These are phyloP conservation scores for Volucella bombylans DNA, from an alignment of 2,888 invertebrate genomes.

Conservation along the genomic window DNA sequence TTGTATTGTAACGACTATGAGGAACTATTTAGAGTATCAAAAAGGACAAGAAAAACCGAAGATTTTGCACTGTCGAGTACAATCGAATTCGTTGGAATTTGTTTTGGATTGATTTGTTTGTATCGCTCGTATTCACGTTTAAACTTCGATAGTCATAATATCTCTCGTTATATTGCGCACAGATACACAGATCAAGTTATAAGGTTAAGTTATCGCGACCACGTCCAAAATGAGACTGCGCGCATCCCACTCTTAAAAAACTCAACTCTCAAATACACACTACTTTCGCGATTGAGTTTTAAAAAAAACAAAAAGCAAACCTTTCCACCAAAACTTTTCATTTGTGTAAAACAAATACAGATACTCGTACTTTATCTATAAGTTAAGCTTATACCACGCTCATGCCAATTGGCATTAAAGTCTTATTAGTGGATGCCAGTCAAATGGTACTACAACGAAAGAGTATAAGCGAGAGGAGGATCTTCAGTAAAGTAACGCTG, in stretches of 20 bases:
- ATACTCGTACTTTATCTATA: conserved; percentile 43
- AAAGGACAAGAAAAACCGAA: not conserved
- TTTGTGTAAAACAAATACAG: conserved; percentile 45
- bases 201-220: conserved; percentile 72
- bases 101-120: conserved; percentile 18
- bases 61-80: no score
- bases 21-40: not conserved
- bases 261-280: conserved; percentile 50
- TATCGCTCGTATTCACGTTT: conserved; percentile 33
- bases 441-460: conserved; percentile 16
- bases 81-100: conserved; percentile 12
- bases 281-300: conserved; percentile 56
- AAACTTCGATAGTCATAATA: conserved; percentile 45
- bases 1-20: not conserved
- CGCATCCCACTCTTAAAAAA: conserved; percentile 72
- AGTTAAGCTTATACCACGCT: conserved; percentile 25
- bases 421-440: conserved; percentile 31
- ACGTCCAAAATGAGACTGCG: conserved; percentile 76
- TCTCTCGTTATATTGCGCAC: conserved; percentile 37
- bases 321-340: conserved; percentile 50
- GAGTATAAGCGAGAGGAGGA: conserved; percentile 29
- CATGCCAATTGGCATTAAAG: conserved; percentile 58
- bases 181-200: conserved; percentile 57
- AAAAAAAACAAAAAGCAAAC: not conserved
- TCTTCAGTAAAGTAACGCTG: conserved; percentile 33